Evolutionary conservation across 2,888 invertebrate species (phyloP).

Genomic region (Creontiades dilutus): DNA sequence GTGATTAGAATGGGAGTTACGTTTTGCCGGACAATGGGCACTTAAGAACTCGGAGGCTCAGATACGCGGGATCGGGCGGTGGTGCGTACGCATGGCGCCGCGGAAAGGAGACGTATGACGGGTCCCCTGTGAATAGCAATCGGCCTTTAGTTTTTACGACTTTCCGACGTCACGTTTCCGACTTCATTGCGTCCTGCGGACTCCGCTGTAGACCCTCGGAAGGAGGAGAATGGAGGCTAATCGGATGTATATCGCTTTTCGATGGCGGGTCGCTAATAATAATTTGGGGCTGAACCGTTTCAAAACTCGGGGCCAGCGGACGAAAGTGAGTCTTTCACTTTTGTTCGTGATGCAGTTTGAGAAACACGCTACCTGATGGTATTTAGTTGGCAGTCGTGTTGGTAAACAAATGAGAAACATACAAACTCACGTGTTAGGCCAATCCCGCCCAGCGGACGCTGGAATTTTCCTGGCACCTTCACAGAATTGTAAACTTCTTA

Average conservation of each 20-base stretch:
- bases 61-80: slow-evolving; percentile 10
- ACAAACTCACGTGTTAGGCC: too few relatives aligned
- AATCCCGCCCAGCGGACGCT: too few relatives aligned
- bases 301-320: background rate
- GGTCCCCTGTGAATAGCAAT: slow-evolving; percentile 45
- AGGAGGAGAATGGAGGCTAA: slow-evolving; percentile 50
- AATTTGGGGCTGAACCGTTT: slow-evolving; percentile 47
- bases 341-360: slow-evolving; percentile 22
- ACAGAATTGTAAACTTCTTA: too few relatives aligned
- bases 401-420: background rate
- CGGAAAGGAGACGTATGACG: slow-evolving; percentile 32
- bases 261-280: slow-evolving; percentile 56
- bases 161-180: slow-evolving; percentile 51
- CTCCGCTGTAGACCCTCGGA: background rate
- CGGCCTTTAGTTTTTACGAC: slow-evolving; percentile 53
- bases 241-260: slow-evolving; percentile 55
- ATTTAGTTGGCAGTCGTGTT: background rate
- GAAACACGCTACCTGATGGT: slow-evolving; percentile 6
- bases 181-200: slow-evolving; percentile 54
- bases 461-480: too few relatives aligned
- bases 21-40: slow-evolving; percentile 59
- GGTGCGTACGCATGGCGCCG: slow-evolving; percentile 45
- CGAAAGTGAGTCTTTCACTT: slow-evolving; percentile 56
- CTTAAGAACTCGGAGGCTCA: background rate
- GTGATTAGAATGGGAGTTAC: slow-evolving; percentile 27